These are phyloP conservation scores for Stenchaetothrips biformis DNA, from an alignment of 2,888 invertebrate genomes.

Conservation along the genomic window DNA sequence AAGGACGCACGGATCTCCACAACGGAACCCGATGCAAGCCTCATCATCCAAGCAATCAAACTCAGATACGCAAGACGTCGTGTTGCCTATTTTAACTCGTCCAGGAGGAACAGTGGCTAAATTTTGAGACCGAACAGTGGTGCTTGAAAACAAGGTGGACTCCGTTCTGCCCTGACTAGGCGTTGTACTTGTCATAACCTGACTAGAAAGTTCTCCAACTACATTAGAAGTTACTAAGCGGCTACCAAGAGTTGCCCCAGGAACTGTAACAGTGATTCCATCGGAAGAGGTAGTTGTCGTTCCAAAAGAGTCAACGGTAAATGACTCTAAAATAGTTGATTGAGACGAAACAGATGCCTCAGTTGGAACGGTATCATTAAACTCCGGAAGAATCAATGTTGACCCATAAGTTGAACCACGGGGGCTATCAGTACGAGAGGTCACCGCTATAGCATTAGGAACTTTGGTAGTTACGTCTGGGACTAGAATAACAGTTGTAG, in stretches of 20 bases:
- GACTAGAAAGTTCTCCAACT: not conserved
- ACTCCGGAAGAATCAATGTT: not conserved
- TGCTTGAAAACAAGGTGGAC: not conserved
- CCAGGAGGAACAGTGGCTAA: not conserved
- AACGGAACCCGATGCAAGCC: slow-evolving; percentile 50
- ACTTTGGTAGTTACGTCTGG: not conserved
- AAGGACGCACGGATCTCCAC: slow-evolving; percentile 52
- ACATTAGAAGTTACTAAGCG: not conserved
- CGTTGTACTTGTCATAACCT: not conserved
- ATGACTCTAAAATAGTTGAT: not conserved
- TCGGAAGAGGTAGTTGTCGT: slow-evolving; percentile 16
- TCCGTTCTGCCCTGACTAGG: slow-evolving; percentile 12
- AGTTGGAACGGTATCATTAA: not conserved
- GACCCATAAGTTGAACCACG: not conserved
- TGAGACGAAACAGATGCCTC: not conserved
- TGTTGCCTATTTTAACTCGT: not conserved
- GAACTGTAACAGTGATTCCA: slow-evolving; percentile 7
- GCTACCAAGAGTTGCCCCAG: not conserved
- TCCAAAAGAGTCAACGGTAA: not conserved
- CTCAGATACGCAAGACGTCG: slow-evolving; percentile 36
- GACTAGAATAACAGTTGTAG: not conserved
- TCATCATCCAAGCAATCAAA: slow-evolving; percentile 47
- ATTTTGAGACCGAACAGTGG: not conserved
- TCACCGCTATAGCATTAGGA: not conserved
- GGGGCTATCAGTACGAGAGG: not conserved